Conservation (phyloP, 2,113 vertebrate genomes). For the Urocynchramus pylzowi region DNA sequence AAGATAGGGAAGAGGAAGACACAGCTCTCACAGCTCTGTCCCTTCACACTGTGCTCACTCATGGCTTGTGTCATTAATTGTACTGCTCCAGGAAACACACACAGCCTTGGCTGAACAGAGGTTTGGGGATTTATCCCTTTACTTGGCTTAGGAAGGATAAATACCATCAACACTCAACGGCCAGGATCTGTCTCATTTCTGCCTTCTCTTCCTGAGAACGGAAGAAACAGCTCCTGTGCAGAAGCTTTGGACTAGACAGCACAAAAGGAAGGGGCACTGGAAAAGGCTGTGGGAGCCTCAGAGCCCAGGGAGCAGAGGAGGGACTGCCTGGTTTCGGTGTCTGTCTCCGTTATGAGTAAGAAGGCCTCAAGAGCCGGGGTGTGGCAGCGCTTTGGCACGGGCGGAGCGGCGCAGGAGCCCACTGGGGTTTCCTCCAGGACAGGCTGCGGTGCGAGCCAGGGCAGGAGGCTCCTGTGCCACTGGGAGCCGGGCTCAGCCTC, state of each 20-base stretch:
- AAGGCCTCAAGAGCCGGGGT: background rate
- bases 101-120: background rate
- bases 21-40: background rate
- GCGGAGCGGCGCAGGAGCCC: background rate
- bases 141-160: background rate
- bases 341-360: constrained; percentile 10
- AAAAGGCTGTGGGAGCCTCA: background rate
- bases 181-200: background rate
- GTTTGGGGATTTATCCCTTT: background rate
- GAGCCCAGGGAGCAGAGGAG: background rate
- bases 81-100: background rate
- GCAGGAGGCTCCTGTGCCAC: constrained; percentile 28
- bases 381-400: background rate
- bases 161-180: background rate
- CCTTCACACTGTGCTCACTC: background rate
- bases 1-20: background rate
- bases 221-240: background rate
- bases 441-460: background rate
- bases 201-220: background rate
- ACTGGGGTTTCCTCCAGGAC: background rate
- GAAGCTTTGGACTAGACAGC: background rate
- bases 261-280: background rate
- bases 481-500: background rate
- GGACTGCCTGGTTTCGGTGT: background rate
- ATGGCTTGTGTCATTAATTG: background rate